Base-by-base conservation (phyloP, 2,113 vertebrate genomes). In the Diadophis punctatus region DNA sequence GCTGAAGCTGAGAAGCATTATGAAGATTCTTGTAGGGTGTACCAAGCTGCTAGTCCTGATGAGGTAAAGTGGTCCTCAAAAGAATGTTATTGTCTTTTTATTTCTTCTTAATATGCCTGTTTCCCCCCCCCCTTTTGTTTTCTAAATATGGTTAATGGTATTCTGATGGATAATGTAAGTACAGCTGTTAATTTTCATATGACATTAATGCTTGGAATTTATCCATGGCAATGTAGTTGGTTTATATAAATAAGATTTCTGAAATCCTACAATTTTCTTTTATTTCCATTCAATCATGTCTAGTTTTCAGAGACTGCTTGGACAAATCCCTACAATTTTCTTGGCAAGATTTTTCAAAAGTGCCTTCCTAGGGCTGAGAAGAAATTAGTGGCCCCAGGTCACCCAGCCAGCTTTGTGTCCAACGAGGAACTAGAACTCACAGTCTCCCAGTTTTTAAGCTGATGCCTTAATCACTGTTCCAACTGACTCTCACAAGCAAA, bases 1-100 rank as follows among this genome's bases (percentile, higher is more conserved):
- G 99, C 99, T 0, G 99, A 99, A 96, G 99, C 99, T 0, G 99
- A 99, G 97, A 98, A 99, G 91, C 99, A 99, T 93, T 99, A 99
- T 0, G 99, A 99, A 90, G 99, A 99, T 90, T 99, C 99, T 0
- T 99, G 99, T 97, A 96, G 99, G 1, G 98, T 99, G 7, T 99
- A 99, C 97, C 99, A 99, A 98, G 99, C 99, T 0, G 98, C 99
- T 96, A 99, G 99, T 95, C 99, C 99, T 0, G 99, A 99, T 0
- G 99, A 99, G 99, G 99, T 99, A 96, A 94, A 0, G 18, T 3
- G 2, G 25, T 30, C 39, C n/a, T 0, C 68, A 34, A 14, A 1
- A 23, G 14, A 25, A 49, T 89, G 27, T 30, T 74, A n/a, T n/a
- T 46, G 68, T 0, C 3, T 46, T n/a, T 30, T 14, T 49, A 6